These are phyloP conservation scores for Gyrodactylus salaris DNA, from an alignment of 1,140 invertebrate species.

Conservation along the genomic window DNA sequence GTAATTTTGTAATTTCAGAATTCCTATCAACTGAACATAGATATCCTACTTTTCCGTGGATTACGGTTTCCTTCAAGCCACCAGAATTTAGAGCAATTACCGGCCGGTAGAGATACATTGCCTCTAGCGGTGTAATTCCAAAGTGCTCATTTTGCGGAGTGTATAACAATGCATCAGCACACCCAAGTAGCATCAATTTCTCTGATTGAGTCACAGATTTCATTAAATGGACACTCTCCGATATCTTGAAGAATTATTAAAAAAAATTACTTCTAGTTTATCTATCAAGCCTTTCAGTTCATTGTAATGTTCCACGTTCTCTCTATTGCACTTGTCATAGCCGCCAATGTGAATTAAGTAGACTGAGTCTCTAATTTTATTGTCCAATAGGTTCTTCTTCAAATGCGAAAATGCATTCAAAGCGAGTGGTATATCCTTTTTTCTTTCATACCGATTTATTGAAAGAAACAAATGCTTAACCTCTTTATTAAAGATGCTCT, in stretches of 20 bases:
- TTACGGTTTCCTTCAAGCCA: conserved; percentile 65
- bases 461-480: conserved; percentile 33
- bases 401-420: conserved; percentile 33
- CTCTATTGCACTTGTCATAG: conserved; percentile 51
- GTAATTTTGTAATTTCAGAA: background rate
- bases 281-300: conserved; percentile 34
- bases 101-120: conserved; percentile 64
- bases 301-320: conserved; percentile 54
- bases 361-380: background rate
- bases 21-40: conserved; percentile 27
- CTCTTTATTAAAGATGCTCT: background rate
- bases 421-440: conserved; percentile 60
- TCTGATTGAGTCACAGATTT: conserved; percentile 46
- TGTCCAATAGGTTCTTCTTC: too few species aligned
- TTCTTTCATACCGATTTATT: conserved; percentile 80
- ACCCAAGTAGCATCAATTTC: conserved; percentile 40
- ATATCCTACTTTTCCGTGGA: conserved; percentile 52
- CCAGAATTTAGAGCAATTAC: conserved; percentile 77
- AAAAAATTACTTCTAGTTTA: conserved; percentile 21
- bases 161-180: conserved; percentile 46
- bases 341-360: conserved; percentile 79
- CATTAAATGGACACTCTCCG: conserved; percentile 40
- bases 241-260: background rate
- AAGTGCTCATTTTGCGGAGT: conserved; percentile 91
- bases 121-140: conserved; percentile 92